Evolutionary conservation across 1,140 invertebrate genomes (phyloP).

Genomic region (Odontomachus brunneus): DNA sequence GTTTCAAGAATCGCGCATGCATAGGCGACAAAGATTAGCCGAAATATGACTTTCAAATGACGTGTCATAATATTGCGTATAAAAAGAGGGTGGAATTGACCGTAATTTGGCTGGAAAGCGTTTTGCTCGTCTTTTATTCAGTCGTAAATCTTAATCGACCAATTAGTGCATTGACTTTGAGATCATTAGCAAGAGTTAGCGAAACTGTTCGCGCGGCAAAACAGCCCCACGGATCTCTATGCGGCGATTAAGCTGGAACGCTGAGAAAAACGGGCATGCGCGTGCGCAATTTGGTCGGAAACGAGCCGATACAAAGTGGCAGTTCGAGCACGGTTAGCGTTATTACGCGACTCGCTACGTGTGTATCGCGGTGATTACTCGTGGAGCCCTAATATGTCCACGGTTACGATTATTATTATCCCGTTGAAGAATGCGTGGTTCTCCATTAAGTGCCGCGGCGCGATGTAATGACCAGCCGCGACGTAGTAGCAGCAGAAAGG

Average conservation of each 20-base stretch:
- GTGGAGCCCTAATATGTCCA: constrained; percentile 2
- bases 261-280: background rate
- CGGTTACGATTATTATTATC: constrained; percentile 42
- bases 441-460: constrained; percentile 3
- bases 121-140: background rate
- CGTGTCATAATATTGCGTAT: background rate
- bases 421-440: constrained; percentile 16
- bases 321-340: background rate
- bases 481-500: constrained; percentile 16
- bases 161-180: constrained; percentile 1
- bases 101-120: background rate
- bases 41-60: background rate
- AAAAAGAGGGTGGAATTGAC: background rate
- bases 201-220: constrained; percentile 32
- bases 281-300: background rate
- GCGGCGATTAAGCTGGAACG: background rate
- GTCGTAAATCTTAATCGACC: constrained; percentile 12
- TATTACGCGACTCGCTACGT: background rate
- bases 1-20: background rate
- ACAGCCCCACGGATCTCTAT: background rate
- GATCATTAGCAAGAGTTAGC: constrained; percentile 32
- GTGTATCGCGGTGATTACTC: constrained; percentile 25
- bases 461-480: background rate
- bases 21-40: background rate
- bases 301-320: background rate